phyloP scores from a whole-genome alignment of 2,797 vertebrate genomes.

The Epinephelus coioides region DNA sequence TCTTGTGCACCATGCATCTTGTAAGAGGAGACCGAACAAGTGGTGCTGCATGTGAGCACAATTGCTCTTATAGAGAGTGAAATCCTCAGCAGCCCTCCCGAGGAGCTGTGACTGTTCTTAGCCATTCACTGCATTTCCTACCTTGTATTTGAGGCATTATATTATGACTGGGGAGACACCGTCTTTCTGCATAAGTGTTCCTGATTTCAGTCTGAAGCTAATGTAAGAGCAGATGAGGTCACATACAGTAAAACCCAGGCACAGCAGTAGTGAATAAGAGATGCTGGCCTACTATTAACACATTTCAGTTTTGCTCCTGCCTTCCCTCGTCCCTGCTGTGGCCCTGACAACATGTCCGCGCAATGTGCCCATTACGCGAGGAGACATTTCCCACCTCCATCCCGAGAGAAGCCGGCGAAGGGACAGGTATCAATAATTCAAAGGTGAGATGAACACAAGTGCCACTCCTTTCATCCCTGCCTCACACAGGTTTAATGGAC shows the following conservation, averaged over 20 bases:
- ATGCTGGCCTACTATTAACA: conserved; percentile 57
- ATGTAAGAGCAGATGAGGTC: conserved; percentile 65
- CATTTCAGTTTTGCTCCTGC: conserved; percentile 49
- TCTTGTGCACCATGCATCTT: conserved; percentile 50
- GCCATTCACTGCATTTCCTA: conserved; percentile 18
- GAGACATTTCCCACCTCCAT: conserved; percentile 68
- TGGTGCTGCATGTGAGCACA: conserved; percentile 51
- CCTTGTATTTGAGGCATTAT: conserved; percentile 23
- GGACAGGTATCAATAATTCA: conserved; percentile 86
- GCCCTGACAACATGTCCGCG: conserved; percentile 66
- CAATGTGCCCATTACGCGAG: conserved; percentile 60
- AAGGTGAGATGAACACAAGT: conserved; percentile 79
- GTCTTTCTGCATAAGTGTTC: conserved; percentile 44
- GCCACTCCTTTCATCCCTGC: conserved; percentile 75
- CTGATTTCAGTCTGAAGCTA: conserved; percentile 50
- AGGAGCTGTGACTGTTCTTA: conserved; percentile 22
- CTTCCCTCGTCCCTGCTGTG: conserved; percentile 22
- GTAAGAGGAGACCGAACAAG: conserved; percentile 56
- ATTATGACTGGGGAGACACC: conserved; percentile 7
- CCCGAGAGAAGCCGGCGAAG: conserved; percentile 47
- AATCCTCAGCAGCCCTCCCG: conserved; percentile 53
- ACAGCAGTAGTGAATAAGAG: conserved; percentile 55
- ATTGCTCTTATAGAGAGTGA: conserved; percentile 47
- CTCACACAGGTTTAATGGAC: conserved; percentile 76
- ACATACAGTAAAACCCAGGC: conserved; percentile 43